Conservation (phyloP, 1,140 invertebrate genomes). For the Ylistrum balloti region DNA sequence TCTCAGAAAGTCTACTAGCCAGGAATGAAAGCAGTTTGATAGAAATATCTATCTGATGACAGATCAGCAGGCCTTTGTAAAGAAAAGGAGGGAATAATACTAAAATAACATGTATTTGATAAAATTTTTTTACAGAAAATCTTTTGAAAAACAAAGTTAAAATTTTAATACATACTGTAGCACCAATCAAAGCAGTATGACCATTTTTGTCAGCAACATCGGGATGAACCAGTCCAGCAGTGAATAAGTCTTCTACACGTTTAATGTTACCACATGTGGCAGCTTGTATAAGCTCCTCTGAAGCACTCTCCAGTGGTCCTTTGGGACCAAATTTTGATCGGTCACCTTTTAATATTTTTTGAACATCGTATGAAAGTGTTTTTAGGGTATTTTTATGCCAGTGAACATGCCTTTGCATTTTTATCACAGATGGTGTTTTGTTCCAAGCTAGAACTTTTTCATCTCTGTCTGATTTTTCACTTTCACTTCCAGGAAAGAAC, state of each 20-base stretch:
- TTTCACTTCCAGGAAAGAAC: constrained; percentile 71
- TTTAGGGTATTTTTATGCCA: constrained; percentile 67
- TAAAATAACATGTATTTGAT: too few species aligned
- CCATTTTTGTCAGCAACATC: constrained; percentile 80
- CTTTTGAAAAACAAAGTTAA: too few species aligned
- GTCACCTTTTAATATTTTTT: constrained; percentile 73
- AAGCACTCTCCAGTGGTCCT: constrained; percentile 76
- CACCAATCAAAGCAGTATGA: constrained; percentile 78
- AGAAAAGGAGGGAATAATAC: too few species aligned
- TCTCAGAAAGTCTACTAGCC: too few species aligned
- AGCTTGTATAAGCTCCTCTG: constrained; percentile 75
- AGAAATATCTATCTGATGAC: too few species aligned
- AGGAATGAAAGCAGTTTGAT: too few species aligned
- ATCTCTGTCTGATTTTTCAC: constrained; percentile 53
- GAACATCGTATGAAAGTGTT: constrained; percentile 72
- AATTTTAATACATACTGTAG: constrained; percentile 76
- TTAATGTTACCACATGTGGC: constrained; percentile 72
- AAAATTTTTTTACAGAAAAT: too few species aligned
- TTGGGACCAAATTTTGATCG: constrained; percentile 69
- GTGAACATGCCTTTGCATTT: constrained; percentile 78
- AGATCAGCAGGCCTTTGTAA: too few species aligned
- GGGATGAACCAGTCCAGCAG: constrained; percentile 74
- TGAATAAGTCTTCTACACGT: constrained; percentile 74
- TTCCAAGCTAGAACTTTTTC: constrained; percentile 74
- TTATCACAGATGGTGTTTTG: constrained; percentile 75